Evolutionary conservation across 2,888 invertebrate genomes (phyloP).

Genomic region (Caenorhabditis sulstoni): DNA sequence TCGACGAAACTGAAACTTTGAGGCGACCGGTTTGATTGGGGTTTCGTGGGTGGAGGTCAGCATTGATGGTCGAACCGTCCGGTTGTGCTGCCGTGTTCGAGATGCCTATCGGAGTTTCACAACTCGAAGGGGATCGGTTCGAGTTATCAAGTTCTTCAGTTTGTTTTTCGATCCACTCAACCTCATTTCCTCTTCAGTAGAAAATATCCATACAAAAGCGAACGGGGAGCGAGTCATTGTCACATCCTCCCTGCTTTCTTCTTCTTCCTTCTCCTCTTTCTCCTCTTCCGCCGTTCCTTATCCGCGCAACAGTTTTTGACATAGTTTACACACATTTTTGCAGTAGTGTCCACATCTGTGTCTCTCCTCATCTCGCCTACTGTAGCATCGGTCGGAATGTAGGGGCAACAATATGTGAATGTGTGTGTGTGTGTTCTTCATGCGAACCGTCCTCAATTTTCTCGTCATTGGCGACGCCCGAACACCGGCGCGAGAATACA

Average conservation of each 20-base stretch:
- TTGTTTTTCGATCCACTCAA: slow-evolving; percentile 44
- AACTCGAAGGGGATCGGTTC: slow-evolving; percentile 18
- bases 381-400: slow-evolving; percentile 26
- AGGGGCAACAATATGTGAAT: slow-evolving; percentile 41
- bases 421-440: slow-evolving; percentile 44
- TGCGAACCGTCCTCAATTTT: slow-evolving; percentile 46
- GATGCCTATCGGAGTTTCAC: slow-evolving; percentile 15
- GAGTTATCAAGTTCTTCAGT: slow-evolving; percentile 38
- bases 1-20: slow-evolving; percentile 56
- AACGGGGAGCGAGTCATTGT: slow-evolving; percentile 3
- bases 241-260: background rate
- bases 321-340: slow-evolving; percentile 52
- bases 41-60: slow-evolving; percentile 33
- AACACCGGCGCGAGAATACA: slow-evolving; percentile 53
- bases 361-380: slow-evolving; percentile 18
- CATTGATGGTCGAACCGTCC: slow-evolving; percentile 29
- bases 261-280: background rate
- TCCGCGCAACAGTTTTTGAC: slow-evolving; percentile 56
- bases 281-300: slow-evolving; percentile 19
- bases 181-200: slow-evolving; percentile 16
- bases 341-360: slow-evolving; percentile 18
- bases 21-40: slow-evolving; percentile 53
- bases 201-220: slow-evolving; percentile 4
- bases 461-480: slow-evolving; percentile 19
- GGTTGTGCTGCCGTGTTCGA: slow-evolving; percentile 14